Evolutionary conservation across 2,888 invertebrate genomes (phyloP), one percentile per base, ranked within the genome.

Genomic region (Melieria omissa): DNA sequence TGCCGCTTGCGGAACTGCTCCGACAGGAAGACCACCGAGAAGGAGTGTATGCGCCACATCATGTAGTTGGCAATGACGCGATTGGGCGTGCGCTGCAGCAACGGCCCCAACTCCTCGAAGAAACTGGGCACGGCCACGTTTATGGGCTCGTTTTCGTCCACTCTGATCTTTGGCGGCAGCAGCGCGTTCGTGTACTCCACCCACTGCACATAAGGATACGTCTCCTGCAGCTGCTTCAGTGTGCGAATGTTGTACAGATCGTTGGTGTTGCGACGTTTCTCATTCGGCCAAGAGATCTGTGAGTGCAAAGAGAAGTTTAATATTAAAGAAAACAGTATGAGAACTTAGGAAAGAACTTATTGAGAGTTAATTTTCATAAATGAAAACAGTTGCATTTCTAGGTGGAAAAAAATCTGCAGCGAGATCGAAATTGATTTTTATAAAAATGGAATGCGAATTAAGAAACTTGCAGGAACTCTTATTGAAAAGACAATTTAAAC

Each of bases 211-310:
- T 86, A 92, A 0, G 93, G 92, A 88, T 93, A 96, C 78, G 91
- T 92, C 58, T 88, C 81, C 82, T 94, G 92, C 55, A 98, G 86
- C 79, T 97, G 90, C 2, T 88, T 86, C n/a, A 98, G 88, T 0
- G 93, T 93, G 92, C 95, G 95, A 7, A 96, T 94, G 81, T 98
- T 97, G 88, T 97, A 97, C n/a, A 97, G 89, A 77, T 92, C 92
- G 5, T 95, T 93, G 7, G 95, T 95, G 85, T 98, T 96, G 76
- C 97, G 91, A 60, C 97, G 91, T 87, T 97, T 94, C 84, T 97
- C 97, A 79, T 93, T 91, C 5, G 96, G 95, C 84, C 94, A 88
- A 7, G 95, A 95, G 80, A 94, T 94, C 95, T 95, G 84, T n/a
- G 84, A 29, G 29, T 29, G 29, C 29, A 2, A 29, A 71, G 9